Evolutionary conservation across 1,140 invertebrate genomes (phyloP), one percentile per base, ranked within the genome.

Genomic region (Sycophaga agraensis): DNA sequence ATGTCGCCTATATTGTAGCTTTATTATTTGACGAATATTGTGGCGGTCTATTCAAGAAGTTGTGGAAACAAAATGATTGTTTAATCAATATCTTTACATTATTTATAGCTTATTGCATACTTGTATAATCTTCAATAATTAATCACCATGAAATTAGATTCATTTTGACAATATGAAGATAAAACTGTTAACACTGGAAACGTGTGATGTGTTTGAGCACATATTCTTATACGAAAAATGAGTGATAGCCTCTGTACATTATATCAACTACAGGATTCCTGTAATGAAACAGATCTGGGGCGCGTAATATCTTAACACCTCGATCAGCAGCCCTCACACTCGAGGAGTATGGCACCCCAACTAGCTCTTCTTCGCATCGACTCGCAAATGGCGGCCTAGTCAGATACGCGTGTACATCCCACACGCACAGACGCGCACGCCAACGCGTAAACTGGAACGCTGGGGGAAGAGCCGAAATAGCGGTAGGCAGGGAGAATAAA

Each of bases 401-500:
- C n/a, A n/a, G n/a, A n/a, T n/a, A n/a, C n/a, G n/a, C n/a, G n/a
- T n/a, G n/a, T n/a, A n/a, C n/a, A n/a, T n/a, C n/a, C n/a, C n/a
- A n/a, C n/a, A n/a, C n/a, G n/a, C n/a, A 49, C 34, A 50, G 14
- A 50, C 46, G n/a, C 22, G 21, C 4, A 46, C 26, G 12, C 19
- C 22, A n/a, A 26, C 17, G n/a, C 19, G 43, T 21, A 34, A 24
- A n/a, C 46, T 16, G 7, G 12, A 14, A 53, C 43, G 35, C 19
- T 39, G 24, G 53, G 5, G 28, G 28, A 31, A 11, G 39, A 56
- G 17, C 58, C 50, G 45, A 40, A 49, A 62, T 42, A 59, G 59
- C 63, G 14, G 2, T 8, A 39, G 43, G 68, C 42, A 46, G 75
- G 71, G 71, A 73, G 76, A 78, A 79, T 80, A 80, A 80, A 79